Evolutionary conservation across 2,797 vertebrate species (phyloP), one percentile per base, ranked within the genome.

Genomic region (Pempheris klunzingeri): DNA sequence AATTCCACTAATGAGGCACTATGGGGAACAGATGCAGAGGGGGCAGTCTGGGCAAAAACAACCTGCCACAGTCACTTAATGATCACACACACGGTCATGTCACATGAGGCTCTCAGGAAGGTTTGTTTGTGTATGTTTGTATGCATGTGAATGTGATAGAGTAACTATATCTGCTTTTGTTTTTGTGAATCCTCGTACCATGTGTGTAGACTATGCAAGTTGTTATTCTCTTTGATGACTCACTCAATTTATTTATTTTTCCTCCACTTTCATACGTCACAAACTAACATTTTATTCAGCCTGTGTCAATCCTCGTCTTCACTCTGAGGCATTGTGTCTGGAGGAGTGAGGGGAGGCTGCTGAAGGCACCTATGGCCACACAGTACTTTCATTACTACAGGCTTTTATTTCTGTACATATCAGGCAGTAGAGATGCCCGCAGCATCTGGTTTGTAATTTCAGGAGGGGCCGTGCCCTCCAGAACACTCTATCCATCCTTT

Each of bases 11-110:
- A 94, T 93, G 90, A 92, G 85, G 70, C 81, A 34, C 87, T 92
- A 93, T 92, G 72, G 88, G 90, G 91, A 94, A 88, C 94, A 95
- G 92, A 95, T 92, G 91, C 88, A 84, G 76, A 46, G 64, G 85
- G 87, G 87, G 74, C 88, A 85, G 74, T 60, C 76, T 57, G 85
- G 83, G 86, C 76, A 88, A 90, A 91, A 93, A 91, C 92, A 94
- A 93, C 91, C 91, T 93, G 92, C 90, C 92, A 92, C 69, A 89
- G 70, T 90, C 88, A 87, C 83, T 92, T 90, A 92, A 92, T 87
- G 85, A 83, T 90, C 90, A 78, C 85, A 82, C 77, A 62, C 71
- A 61, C 32, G 6, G 90, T 93, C 94, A 94, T 94, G 95, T 94
- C 94, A 95, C 86, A 65, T n/a, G 63, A 78, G 72, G 78, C 61